Evolutionary conservation across 1,140 invertebrate species (phyloP).

Genomic region (Tetragnatha versicolor): DNA sequence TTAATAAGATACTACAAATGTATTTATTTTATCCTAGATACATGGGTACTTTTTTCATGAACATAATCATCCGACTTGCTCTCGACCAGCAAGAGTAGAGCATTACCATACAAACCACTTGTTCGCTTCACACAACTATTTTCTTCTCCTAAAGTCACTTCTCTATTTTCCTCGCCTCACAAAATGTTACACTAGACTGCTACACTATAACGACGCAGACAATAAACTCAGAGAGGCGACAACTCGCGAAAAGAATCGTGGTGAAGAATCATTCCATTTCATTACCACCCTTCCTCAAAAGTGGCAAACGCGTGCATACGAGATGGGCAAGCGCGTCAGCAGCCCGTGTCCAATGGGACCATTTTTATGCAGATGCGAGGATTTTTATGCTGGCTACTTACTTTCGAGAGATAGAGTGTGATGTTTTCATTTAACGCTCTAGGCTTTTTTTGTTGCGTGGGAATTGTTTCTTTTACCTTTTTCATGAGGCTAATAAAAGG

Average conservation of each 20-base stretch:
- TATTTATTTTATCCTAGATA: too few relatives aligned
- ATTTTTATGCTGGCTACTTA: conserved; percentile 19
- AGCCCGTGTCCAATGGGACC: conserved; percentile 4
- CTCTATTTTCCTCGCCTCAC: too few relatives aligned
- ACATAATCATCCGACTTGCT: too few relatives aligned
- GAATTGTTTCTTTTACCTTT: not conserved
- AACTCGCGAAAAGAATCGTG: conserved; percentile 15
- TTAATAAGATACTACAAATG: too few relatives aligned
- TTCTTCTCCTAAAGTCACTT: too few relatives aligned
- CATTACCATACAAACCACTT: too few relatives aligned
- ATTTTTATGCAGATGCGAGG: conserved; percentile 18
- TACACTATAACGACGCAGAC: conserved; percentile 3
- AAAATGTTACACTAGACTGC: conserved; percentile 7
- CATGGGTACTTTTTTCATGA: too few relatives aligned
- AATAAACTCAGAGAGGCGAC: conserved; percentile 11
- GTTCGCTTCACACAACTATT: too few relatives aligned
- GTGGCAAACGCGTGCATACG: conserved; percentile 16
- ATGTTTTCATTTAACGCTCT: not conserved
- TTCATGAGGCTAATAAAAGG: not conserved
- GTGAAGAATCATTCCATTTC: conserved; percentile 22
- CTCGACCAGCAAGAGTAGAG: too few relatives aligned
- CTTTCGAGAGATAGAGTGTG: too few relatives aligned
- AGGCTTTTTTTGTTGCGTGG: not conserved
- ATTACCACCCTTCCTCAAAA: conserved; percentile 9
- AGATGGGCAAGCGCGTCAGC: not conserved